Base-by-base conservation (phyloP, 2,888 invertebrate genomes). In the Eurois occulta region DNA sequence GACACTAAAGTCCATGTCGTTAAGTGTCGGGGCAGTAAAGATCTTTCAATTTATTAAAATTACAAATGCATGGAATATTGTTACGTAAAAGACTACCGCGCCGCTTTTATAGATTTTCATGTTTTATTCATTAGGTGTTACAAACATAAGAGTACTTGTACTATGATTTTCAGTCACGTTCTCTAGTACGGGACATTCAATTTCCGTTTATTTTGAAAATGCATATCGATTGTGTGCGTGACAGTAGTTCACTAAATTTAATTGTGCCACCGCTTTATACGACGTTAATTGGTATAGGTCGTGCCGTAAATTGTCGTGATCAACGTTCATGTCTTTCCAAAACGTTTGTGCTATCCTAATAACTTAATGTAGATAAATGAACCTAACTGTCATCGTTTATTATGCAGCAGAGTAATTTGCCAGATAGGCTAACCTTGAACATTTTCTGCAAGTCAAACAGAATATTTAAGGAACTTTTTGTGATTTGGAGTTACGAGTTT, bases 261-360 rank as follows among this genome's bases (percentile, higher is more conserved):
- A 70, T 78, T 68, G 52, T 66, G 55, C 46, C 41, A 48, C n/a
- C 43, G 4, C 43, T 66, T 60, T 69, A 52, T 11, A 24, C 48
- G 71, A 75, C 38, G 46, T 71, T 67, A 60, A 72, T 62, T 58
- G 41, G 35, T 78, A 66, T 43, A 60, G 52, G 74, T 79, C 58
- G 77, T 71, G 79, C 24, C 46, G 70, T 66, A 82, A 86, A 84
- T 84, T 82, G 67, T 24, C 68, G 72, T 80, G 78, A 78, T 84
- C 78, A 82, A 78, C 75, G 86, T 86, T 76, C 72, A 74, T 73
- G 72, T 77, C 80, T 86, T 80, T 78, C 75, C 46, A 62, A 83
- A 86, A 68, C 67, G 70, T 81, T 86, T 75, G 71, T 64, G 67
- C 66, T 69, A 69, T 72, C 69, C 41, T 69, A 84, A 83, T 86